These are phyloP conservation scores for Micromussa lordhowensis DNA, from an alignment of 92 coral and sea anemone genomes.

Conservation along the genomic window DNA sequence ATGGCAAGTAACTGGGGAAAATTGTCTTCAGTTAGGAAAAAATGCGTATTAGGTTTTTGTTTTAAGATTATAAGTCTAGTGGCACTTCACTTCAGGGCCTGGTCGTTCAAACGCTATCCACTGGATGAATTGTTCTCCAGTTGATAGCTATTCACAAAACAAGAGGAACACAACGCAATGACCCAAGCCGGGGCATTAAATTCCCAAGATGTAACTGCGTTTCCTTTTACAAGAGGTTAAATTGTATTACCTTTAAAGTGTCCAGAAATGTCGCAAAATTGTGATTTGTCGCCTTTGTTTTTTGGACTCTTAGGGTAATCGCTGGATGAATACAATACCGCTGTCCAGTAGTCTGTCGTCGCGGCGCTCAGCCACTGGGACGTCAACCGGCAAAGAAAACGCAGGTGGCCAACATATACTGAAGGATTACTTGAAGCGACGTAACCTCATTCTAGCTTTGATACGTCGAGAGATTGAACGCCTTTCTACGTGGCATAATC, in stretches of 20 bases:
- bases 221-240: not conserved
- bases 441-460: slow-evolving; percentile 90
- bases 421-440: slow-evolving; percentile 85
- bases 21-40: no score
- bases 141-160: no score
- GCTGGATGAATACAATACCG: slow-evolving; percentile 98
- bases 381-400: slow-evolving; percentile 73
- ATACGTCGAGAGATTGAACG: slow-evolving; percentile 88
- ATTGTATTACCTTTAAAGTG: not conserved
- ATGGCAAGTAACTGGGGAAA: no score
- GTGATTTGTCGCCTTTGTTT: not conserved
- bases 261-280: not conserved
- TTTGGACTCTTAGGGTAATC: slow-evolving; percentile 65
- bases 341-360: slow-evolving; percentile 91
- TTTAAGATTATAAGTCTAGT: no score
- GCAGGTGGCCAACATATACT: slow-evolving; percentile 71
- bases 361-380: slow-evolving; percentile 80
- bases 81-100: no score
- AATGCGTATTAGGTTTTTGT: no score
- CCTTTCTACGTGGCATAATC: slow-evolving; percentile 95
- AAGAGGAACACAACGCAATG: not conserved
- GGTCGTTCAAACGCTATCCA: no score
- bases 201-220: no score
- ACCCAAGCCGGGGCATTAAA: not conserved
- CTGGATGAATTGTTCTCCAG: no score